Conservation (phyloP, 2,888 invertebrate genomes). For the Ectemnius lituratus region DNA sequence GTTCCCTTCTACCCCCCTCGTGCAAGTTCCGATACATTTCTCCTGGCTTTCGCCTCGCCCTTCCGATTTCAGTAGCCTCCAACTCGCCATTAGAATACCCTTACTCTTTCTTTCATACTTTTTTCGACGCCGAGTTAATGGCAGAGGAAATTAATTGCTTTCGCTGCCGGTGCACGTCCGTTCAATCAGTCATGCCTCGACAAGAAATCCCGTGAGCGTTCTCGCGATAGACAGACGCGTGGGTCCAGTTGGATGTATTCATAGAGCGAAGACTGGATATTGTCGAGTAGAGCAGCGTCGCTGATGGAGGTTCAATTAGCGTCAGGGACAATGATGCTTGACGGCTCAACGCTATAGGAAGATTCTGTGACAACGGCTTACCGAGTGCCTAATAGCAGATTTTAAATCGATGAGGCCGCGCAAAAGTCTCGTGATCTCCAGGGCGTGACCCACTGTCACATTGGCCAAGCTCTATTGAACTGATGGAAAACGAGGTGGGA, state of each 20-base stretch:
- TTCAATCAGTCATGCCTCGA: conserved; percentile 54
- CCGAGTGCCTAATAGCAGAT: not conserved
- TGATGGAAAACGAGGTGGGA: conserved; percentile 63
- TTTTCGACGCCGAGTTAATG: conserved; percentile 53
- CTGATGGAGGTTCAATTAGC: too few species aligned
- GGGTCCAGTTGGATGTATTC: too few species aligned
- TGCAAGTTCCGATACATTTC: too few species aligned
- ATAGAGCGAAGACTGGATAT: too few species aligned
- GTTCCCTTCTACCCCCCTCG: not conserved
- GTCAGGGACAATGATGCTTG: not conserved
- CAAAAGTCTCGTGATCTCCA: conserved; percentile 37
- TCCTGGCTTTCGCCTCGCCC: conserved; percentile 18
- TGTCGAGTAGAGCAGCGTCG: too few species aligned
- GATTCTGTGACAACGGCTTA: not conserved
- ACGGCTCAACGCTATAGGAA: not conserved
- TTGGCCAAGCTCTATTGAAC: conserved; percentile 54
- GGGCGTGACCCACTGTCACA: conserved; percentile 60
- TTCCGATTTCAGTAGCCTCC: conserved; percentile 18
- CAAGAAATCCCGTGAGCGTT: conserved; percentile 21
- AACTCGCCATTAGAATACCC: not conserved
- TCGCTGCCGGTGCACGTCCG: conserved; percentile 44
- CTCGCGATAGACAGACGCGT: too few species aligned
- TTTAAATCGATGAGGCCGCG: conserved; percentile 26
- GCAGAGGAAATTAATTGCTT: conserved; percentile 65
- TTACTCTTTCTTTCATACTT: conserved; percentile 25